Evolutionary conservation across 2,888 invertebrate genomes (phyloP).

Genomic region (Micoletzkya japonica): DNA sequence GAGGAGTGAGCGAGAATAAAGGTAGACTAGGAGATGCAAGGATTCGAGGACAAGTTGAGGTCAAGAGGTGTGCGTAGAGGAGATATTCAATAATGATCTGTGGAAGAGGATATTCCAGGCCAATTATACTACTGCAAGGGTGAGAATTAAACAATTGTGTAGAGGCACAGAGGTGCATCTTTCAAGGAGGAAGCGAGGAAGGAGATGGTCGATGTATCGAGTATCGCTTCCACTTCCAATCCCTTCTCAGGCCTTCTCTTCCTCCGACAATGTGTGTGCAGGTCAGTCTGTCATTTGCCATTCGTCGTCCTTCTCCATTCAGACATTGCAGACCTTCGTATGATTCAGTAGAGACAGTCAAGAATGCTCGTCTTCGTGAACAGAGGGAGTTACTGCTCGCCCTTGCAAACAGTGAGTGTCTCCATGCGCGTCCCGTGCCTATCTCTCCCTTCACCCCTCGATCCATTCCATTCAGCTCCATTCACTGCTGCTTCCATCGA

Average conservation of each 20-base stretch:
- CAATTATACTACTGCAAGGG: slow-evolving; percentile 29
- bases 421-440: not conserved
- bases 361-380: slow-evolving; percentile 6
- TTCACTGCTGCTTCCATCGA: slow-evolving; percentile 27
- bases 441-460: not conserved
- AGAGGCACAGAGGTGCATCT: too few species aligned
- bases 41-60: too few species aligned
- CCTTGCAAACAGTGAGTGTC: slow-evolving; percentile 13
- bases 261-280: slow-evolving; percentile 25
- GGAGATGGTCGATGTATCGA: not conserved
- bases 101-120: slow-evolving; percentile 24
- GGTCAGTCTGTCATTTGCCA: not conserved
- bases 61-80: slow-evolving; percentile 7
- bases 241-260: slow-evolving; percentile 24
- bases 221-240: not conserved
- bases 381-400: slow-evolving; percentile 23
- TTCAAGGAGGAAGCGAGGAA: slow-evolving; percentile 16
- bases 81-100: slow-evolving; percentile 22
- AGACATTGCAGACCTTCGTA: slow-evolving; percentile 14
- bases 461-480: slow-evolving; percentile 11
- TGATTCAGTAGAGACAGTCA: slow-evolving; percentile 17
- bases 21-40: not conserved
- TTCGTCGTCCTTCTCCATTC: not conserved
- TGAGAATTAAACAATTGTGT: too few species aligned
- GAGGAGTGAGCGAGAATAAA: not conserved